phyloP scores from a whole-genome alignment of 2,113 vertebrate genomes.

The Melozone crissalis region DNA sequence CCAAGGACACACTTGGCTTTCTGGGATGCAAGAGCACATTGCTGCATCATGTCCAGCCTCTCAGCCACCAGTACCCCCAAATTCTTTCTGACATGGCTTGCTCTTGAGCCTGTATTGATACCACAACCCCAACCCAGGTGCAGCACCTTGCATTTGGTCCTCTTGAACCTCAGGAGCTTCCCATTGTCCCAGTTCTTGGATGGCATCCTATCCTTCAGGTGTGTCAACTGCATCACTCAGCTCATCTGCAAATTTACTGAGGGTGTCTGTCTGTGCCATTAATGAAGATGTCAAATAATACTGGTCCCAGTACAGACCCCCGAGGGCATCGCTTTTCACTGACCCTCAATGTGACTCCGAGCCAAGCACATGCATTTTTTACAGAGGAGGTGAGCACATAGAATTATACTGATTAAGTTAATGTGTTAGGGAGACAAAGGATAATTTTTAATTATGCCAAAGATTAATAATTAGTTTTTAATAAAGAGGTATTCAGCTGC shows the following conservation, averaged over 20 bases:
- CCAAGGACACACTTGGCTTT: background rate
- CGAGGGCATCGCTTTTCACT: background rate
- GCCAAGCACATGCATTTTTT: background rate
- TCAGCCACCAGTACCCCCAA: background rate
- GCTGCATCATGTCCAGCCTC: background rate
- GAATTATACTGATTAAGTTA: background rate
- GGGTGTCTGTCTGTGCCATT: background rate
- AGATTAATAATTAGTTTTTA: background rate
- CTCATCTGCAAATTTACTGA: background rate
- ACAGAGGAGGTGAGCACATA: background rate
- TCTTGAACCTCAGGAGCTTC: background rate
- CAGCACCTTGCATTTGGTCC: background rate
- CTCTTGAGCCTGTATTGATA: background rate
- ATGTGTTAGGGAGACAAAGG: background rate
- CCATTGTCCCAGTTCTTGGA: background rate
- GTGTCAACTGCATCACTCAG: background rate
- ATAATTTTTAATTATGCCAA: background rate
- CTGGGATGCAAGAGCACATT: background rate
- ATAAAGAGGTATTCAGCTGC: background rate
- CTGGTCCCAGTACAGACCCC: background rate
- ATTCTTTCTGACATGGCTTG: background rate
- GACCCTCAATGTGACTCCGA: rapidly evolving
- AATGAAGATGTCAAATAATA: background rate
- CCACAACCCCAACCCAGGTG: background rate
- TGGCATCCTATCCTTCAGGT: background rate